A percentile compares a stretch with the other conserved stretches of the same genome.
Evolutionary conservation across 2,797 vertebrate genomes (phyloP).

Genomic region (Spheniscus humboldti): DNA sequence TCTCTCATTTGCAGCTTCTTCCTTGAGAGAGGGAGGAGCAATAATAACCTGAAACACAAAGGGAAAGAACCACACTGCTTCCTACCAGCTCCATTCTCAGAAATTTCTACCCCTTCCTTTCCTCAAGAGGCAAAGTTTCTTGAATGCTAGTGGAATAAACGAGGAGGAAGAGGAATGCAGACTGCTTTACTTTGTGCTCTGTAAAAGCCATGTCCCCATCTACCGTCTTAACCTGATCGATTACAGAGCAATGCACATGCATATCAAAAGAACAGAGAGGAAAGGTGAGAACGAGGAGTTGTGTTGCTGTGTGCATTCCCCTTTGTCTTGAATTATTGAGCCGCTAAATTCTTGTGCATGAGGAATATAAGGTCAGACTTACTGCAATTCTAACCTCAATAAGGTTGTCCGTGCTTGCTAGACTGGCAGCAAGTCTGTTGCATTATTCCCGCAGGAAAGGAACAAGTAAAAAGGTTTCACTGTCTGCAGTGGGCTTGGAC

Average conservation of each 20-base stretch:
- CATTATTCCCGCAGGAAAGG: background rate
- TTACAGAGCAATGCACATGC: background rate
- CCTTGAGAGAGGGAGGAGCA: background rate
- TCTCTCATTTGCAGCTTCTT: background rate
- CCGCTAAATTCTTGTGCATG: background rate
- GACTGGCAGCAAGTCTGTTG: background rate
- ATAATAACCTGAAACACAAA: background rate
- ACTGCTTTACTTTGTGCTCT: background rate
- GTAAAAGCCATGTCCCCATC: background rate
- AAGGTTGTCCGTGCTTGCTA: background rate
- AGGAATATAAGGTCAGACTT: background rate
- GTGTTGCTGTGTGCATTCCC: background rate
- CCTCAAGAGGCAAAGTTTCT: background rate
- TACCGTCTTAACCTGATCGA: background rate
- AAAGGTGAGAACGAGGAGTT: constrained; percentile 24
- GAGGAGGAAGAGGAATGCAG: background rate
- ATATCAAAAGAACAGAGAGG: constrained; percentile 4
- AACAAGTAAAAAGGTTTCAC: background rate
- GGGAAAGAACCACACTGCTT: background rate
- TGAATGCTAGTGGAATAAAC: background rate
- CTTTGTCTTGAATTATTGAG: background rate
- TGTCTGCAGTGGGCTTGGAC: background rate
- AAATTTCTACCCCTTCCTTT: background rate
- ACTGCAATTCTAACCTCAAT: background rate
- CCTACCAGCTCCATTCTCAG: background rate